Evolutionary conservation across 2,888 invertebrate species (phyloP).

Genomic region (Polydrusus cervinus): DNA sequence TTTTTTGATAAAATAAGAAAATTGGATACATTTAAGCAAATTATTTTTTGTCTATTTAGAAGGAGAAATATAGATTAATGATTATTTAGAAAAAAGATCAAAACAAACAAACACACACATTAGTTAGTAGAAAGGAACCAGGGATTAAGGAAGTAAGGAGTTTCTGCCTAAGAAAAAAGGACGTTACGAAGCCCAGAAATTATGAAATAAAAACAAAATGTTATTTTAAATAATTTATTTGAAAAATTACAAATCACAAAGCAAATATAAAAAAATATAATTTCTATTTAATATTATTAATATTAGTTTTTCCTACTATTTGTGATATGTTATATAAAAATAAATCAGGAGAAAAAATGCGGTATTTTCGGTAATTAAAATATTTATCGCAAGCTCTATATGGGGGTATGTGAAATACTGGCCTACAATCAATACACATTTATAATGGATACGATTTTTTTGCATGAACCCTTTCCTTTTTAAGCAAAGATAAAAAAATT

Average conservation of each 20-base stretch:
- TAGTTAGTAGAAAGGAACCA: conserved; percentile 58
- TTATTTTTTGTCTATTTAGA: conserved; percentile 37
- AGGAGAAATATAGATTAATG: conserved; percentile 36
- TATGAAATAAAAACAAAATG: conserved; percentile 35
- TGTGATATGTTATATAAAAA: background rate
- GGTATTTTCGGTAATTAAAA: background rate
- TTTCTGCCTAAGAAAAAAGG: background rate
- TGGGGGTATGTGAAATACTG: background rate
- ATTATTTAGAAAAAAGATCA: conserved; percentile 39
- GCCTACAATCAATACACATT: background rate
- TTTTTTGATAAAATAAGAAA: conserved; percentile 13
- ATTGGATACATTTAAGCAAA: conserved; percentile 13
- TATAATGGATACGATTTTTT: background rate
- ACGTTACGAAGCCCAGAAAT: background rate
- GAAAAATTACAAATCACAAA: conserved; percentile 33
- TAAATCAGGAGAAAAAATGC: background rate
- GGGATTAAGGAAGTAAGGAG: conserved; percentile 9
- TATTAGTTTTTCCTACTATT: conserved; percentile 1
- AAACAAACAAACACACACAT: conserved; percentile 56
- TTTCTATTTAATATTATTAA: background rate
- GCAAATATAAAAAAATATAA: conserved; percentile 39
- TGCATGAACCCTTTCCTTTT: conserved; percentile 16
- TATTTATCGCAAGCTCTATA: conserved; percentile 4
- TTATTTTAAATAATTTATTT: conserved; percentile 28
- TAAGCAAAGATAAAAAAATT: conserved; percentile 2